Base-by-base conservation (phyloP, 1,140 invertebrate genomes). In the Popillia japonica region DNA sequence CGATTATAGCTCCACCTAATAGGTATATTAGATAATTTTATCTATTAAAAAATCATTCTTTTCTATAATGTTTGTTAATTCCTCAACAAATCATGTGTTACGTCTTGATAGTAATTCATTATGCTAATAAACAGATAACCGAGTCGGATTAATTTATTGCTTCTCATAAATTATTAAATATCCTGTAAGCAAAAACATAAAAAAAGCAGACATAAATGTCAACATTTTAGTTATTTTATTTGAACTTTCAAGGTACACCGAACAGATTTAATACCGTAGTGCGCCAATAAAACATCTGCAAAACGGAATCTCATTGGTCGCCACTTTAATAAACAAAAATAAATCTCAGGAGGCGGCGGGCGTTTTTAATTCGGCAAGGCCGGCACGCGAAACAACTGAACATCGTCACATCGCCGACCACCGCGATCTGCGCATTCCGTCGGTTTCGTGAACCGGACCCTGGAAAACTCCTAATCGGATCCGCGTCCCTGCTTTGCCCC, bases 291-390 rank as follows among this genome's bases (percentile, higher is more conserved):
- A 55, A 55, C 48, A 55, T 55, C 48, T 34, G 27, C 48, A 55
- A 55, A 14, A 6, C 14, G 11, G 11, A 6, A 55, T 55, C 14
- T n/a, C 17, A 55, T 55, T 55, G 48, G 48, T n/a, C 48, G 48
- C 48, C 2, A 17, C 48, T 14, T 17, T 17, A n/a, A 55, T 55
- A 55, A 55, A 55, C 48, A 55, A 55, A 55, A 55, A 55, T 55
- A 55, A 55, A 55, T 55, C n/a, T 7, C n/a, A 17, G 48, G 48
- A 55, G 48, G 48, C 48, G 48, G 48, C 48, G 48, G 48, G 48
- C 48, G 48, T 55, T 55, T 55, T 55, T 55, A 55, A 55, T 55
- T 55, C 48, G 48, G 48, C 48, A n/a, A 55, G 48, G 48, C 48
- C 48, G 48, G 48, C 11, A 55, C 14, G 14, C n/a, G 48, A 55